These are phyloP conservation scores for Tenualosa ilisha DNA, from an alignment of 2,797 vertebrate genomes.

Conservation along the genomic window DNA sequence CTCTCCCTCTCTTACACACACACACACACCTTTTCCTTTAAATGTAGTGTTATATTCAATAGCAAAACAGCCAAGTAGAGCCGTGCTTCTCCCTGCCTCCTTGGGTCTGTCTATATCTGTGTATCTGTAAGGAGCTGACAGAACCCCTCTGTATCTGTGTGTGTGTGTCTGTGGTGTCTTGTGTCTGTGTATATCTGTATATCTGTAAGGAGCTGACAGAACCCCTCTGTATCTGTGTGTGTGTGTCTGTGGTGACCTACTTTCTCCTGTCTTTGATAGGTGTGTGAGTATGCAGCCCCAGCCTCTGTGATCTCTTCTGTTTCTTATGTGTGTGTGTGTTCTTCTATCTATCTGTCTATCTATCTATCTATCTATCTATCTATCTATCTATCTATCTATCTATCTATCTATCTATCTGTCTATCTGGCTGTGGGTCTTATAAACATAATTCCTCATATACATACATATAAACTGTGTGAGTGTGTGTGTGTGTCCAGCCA, in stretches of 20 bases:
- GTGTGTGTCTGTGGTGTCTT: neutral
- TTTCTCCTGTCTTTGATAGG: neutral
- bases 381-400: too few species aligned
- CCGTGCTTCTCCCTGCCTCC: neutral
- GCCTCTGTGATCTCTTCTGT: neutral
- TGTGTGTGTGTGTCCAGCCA: too few species aligned
- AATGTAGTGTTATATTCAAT: too few species aligned
- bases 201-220: neutral
- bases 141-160: conserved; percentile 14
- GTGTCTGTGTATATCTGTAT: neutral
- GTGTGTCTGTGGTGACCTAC: neutral
- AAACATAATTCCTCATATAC: too few species aligned
- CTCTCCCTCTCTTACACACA: too few species aligned
- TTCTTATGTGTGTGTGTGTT: too few species aligned
- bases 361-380: too few species aligned
- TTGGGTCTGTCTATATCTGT: neutral
- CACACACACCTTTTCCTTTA: too few species aligned
- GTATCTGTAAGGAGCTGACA: neutral
- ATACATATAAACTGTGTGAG: too few species aligned
- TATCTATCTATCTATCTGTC: too few species aligned
- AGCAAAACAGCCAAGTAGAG: neutral
- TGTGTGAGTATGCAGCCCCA: neutral
- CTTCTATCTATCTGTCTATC: too few species aligned
- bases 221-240: conserved; percentile 14
- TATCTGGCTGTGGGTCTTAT: too few species aligned